These are phyloP conservation scores for Ectemnius cavifrons DNA, from an alignment of 2,888 invertebrate species.

Conservation along the genomic window DNA sequence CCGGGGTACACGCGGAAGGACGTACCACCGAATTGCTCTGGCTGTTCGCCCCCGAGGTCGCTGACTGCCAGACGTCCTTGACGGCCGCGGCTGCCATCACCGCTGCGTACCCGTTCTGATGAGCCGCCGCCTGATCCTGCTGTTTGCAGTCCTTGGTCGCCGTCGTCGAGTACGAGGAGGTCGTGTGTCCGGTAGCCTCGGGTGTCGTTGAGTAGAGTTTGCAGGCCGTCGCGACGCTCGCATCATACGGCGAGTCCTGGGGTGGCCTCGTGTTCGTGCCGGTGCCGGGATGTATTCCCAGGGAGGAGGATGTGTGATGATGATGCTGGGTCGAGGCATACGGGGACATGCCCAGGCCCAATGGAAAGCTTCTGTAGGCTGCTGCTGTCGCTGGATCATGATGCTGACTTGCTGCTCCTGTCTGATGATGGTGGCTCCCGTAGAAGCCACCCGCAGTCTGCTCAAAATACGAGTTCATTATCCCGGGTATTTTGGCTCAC, in stretches of 20 bases:
- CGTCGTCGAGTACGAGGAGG: slow-evolving; percentile 80
- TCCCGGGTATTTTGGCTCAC: slow-evolving; percentile 75
- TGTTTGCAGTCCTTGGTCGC: slow-evolving; percentile 88
- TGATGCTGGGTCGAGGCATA: slow-evolving; percentile 85
- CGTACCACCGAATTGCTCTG: slow-evolving; percentile 83
- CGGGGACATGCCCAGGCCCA: slow-evolving; percentile 91
- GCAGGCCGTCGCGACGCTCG: slow-evolving; percentile 92
- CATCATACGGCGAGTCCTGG: slow-evolving; percentile 95
- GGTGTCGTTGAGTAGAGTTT: slow-evolving; percentile 87
- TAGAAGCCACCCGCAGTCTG: slow-evolving; percentile 92
- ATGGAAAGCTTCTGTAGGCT: slow-evolving; percentile 90
- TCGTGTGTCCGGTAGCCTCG: slow-evolving; percentile 81
- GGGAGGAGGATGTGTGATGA: slow-evolving; percentile 82
- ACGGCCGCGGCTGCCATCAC: slow-evolving; percentile 84
- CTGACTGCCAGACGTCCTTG: slow-evolving; percentile 85
- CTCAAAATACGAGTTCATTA: slow-evolving; percentile 97
- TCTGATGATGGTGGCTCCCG: slow-evolving; percentile 93
- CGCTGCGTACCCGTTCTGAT: slow-evolving; percentile 84
- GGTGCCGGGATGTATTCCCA: slow-evolving; percentile 81
- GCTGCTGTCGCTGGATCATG: slow-evolving; percentile 87
- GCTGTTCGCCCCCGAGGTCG: slow-evolving; percentile 84
- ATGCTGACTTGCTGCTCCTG: slow-evolving; percentile 82
- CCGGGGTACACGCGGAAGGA: slow-evolving; percentile 94
- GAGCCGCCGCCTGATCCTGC: slow-evolving; percentile 79
- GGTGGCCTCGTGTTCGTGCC: slow-evolving; percentile 89